Evolutionary conservation across 1,140 invertebrate genomes (phyloP).

Genomic region (Aphis craccivora): DNA sequence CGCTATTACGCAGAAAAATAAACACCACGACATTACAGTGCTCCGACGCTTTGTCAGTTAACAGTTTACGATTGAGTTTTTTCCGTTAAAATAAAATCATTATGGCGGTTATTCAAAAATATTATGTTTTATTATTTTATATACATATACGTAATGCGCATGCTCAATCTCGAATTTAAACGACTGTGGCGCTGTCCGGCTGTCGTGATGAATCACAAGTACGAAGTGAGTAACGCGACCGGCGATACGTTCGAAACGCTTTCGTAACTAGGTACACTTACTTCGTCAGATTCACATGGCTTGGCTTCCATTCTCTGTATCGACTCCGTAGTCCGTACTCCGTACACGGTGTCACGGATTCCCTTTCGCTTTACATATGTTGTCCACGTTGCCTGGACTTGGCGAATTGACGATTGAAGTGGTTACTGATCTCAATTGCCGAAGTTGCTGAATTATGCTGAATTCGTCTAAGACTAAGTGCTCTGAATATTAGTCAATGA

Average conservation of each 20-base stretch:
- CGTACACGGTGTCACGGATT: background rate
- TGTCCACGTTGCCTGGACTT: conserved; percentile 16
- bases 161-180: background rate
- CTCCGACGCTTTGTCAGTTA: background rate
- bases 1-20: no score
- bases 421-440: background rate
- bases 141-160: background rate
- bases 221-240: conserved; percentile 29
- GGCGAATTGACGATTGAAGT: background rate
- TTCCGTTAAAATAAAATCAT: background rate
- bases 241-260: background rate
- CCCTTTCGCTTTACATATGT: conserved; percentile 5
- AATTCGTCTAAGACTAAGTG: background rate
- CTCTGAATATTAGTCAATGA: background rate
- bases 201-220: background rate
- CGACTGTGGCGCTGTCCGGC: no score
- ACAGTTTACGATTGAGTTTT: background rate
- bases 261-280: background rate
- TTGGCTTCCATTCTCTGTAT: background rate
- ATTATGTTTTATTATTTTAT: background rate
- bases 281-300: conserved; percentile 13
- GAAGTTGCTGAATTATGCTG: no score
- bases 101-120: background rate
- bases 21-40: no score
- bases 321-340: no score